Conservation (phyloP, 2,113 vertebrate genomes). For the Pardalotus punctatus region DNA sequence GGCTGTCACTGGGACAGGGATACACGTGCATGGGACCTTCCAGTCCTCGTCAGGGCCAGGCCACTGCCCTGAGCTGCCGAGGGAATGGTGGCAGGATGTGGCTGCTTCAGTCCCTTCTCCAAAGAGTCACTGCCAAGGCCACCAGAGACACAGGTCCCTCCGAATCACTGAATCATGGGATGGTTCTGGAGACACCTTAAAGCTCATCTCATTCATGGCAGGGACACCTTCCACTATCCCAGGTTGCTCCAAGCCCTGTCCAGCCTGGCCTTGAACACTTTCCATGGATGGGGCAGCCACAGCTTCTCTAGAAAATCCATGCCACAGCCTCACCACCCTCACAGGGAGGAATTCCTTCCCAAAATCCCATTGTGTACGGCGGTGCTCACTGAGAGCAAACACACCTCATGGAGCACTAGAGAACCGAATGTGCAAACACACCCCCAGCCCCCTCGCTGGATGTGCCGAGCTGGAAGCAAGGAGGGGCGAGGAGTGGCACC, state of each 20-base stretch:
- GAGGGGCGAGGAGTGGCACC: not conserved
- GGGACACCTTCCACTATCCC: not conserved
- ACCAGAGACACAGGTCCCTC: not conserved
- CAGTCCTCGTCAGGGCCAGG: not conserved
- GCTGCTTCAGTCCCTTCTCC: not conserved
- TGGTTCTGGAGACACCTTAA: not conserved
- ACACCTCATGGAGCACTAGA: accelerated
- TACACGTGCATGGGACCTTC: accelerated
- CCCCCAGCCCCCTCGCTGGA: not conserved
- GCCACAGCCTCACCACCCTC: not conserved
- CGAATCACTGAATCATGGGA: not conserved
- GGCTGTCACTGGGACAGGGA: not conserved
- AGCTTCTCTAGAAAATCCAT: not conserved
- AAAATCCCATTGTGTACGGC: accelerated
- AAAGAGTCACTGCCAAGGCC: not conserved
- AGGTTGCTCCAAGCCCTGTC: not conserved
- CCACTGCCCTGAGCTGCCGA: not conserved
- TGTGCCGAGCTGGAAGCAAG: not conserved
- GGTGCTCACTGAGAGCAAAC: not conserved
- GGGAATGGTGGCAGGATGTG: not conserved
- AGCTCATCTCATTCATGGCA: not conserved
- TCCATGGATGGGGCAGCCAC: not conserved
- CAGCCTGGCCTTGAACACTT: not conserved
- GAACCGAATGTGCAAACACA: not conserved
- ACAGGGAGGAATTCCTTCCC: not conserved